Evolutionary conservation across 23 tunicate species (phyloP), one percentile per base, ranked within the genome.

Genomic region (Styela plicata): DNA sequence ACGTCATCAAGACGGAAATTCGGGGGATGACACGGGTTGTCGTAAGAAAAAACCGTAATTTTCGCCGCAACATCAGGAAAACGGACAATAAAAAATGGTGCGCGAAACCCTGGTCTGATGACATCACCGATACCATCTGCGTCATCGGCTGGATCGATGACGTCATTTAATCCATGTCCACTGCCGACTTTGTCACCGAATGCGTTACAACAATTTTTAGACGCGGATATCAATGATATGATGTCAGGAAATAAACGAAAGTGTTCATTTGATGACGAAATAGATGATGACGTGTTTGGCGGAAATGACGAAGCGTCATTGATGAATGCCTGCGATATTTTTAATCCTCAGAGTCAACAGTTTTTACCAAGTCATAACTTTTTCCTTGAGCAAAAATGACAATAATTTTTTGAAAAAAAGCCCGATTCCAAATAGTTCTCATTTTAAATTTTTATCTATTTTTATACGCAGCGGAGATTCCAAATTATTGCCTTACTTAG

Each of bases 271-370:
- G 37, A 64, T 63, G 86, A 83, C 67, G 86, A 83, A 69, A 76
- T 34, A 53, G 86, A 83, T 33, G 86, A 83, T 83, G 86, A 83
- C 86, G 86, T 83, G 2, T 83, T 83, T 69, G 33, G 74, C 13
- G 57, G 57, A 44, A 44, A 13, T 44, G 35, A 74, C 80, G 71
- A 67, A 25, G 22, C 71, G 71, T 67, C 71, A 22, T 29, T 67
- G 22, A 21, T 67, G 31, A 67, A 67, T 29, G 71, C 31, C 18
- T 67, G 71, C 24, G 71, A 29, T 1, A 67, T 67, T 27, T 67
- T 67, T 67, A 27, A 67, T 16, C 31, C 31, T 25, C 71, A 67
- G 22, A 27, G 22, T 27, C 71, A 67, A 67, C 71, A 67, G 57
- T 44, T 44, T 44, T 44, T 44, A 13, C 57, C 57, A 13, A 44